Base-by-base conservation (phyloP, 2,888 invertebrate genomes). In the Phengaris arion region DNA sequence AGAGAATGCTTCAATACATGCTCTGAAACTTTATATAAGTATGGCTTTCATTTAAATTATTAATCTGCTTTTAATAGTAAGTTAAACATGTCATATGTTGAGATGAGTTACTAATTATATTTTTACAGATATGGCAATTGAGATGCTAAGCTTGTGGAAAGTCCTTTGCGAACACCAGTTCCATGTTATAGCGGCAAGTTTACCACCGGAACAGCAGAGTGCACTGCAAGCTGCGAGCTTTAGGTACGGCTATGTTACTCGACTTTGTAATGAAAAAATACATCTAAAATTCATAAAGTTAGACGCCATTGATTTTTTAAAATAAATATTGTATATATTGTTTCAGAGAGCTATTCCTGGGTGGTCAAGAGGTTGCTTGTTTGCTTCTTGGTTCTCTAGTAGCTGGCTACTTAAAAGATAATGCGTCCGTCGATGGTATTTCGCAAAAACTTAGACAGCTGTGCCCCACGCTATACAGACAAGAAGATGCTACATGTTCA, bases 401-500 rank as follows among this genome's bases (percentile, higher is more conserved):
- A 74, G 97, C 98, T 81, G 96, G 97, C 77, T 99, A 99, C 90
- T 94, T 99, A 22, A 97, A 97, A 76, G 99, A 99, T 87, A 98
- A 98, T 86, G 99, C 99, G 0, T 98, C 98, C 1, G 98, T 99
- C 2, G 98, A 98, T 85, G 96, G 97, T 0, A 98, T 99, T 78
- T 99, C 98, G 77, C 94, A 95, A 46, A 97, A 97, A 84, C 90
- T 99, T 75, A 94, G 99, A 72, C 97, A 98, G 82, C 95, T 98
- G 1, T 99, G 99, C 84, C 99, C 99, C 0, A 97, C 97, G 81
- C 94, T 99, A 48, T 99, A 99, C 87, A 96, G 97, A 79, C 96
- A 96, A 82, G 99, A 99, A 93, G 99, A 99, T 90, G 99, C 99
- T 5, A 97, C 98, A 12, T 98, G 98, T 82, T 98, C 99, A 2